These are phyloP conservation scores for Eudasyphora cyanicolor DNA, from an alignment of 2,888 invertebrate genomes.

Conservation along the genomic window DNA sequence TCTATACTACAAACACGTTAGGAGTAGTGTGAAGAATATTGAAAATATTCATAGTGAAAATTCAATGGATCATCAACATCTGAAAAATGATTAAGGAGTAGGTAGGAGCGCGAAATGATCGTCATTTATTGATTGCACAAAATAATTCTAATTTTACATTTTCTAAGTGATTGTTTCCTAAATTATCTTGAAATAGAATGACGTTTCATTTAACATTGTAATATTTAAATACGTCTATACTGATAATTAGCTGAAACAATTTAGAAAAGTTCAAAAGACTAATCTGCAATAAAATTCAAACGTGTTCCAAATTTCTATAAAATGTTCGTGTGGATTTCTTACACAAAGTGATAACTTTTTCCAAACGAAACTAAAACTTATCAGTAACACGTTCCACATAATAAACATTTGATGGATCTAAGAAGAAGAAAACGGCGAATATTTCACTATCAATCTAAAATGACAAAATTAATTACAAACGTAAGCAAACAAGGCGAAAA, in stretches of 20 bases:
- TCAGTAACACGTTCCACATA: neutral
- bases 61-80: neutral
- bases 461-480: neutral
- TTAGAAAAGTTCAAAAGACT: neutral
- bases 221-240: neutral
- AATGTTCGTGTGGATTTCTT: neutral
- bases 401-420: neutral
- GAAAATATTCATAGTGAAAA: too few species aligned
- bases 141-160: conserved; percentile 2
- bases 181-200: neutral
- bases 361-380: neutral
- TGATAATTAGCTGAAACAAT: neutral
- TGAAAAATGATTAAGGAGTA: neutral
- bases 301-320: neutral
- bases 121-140: conserved; percentile 20
- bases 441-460: neutral
- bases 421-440: neutral
- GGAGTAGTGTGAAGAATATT: too few species aligned
- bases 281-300: neutral
- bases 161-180: neutral
- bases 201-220: neutral
- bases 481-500: neutral
- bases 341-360: neutral
- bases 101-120: conserved; percentile 27
- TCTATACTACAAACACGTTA: too few species aligned